Evolutionary conservation across 2,888 invertebrate species (phyloP), one percentile per base, ranked within the genome.

Genomic region (Phaedon cochleariae): DNA sequence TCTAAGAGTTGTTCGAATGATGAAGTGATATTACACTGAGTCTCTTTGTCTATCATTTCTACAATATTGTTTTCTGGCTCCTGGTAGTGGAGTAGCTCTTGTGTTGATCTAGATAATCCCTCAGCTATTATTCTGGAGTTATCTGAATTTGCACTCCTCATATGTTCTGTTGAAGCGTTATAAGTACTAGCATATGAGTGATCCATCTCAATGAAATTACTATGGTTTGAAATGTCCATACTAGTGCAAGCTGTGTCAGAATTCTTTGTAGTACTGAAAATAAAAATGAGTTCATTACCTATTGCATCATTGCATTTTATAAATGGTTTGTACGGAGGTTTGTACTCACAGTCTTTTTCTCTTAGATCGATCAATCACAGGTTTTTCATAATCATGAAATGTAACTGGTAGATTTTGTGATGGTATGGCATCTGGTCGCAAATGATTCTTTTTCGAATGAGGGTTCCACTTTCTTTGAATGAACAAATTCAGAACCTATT

Each of bases 391-490:
- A 12, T 49, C 21, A 15, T 49, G 59, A 1, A 22, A 41, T 37
- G 49, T 49, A 49, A 59, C 10, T 15, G 59, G 59, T 59, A 59
- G 12, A 18, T 49, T 59, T 59, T 49, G 17, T 34, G 59, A 49
- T 12, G 59, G 31, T 49, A 49, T 49, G 2, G 34, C 59, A 59
- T 59, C 49, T 49, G 49, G 59, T 59, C 49, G 29, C 49, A 49
- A 59, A 49, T 37, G 37, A 49, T 59, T 12, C 2, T 29, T 22
- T 59, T 49, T 59, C 4, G 49, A 34, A 59, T 59, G 20, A 21
- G 21, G 48, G 37, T 59, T 59, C 31, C 49, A 59, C 37, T 59
- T 59, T 0, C 59, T 49, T 59, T 49, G 15, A 51, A 59, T 49
- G 49, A 26, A 26, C 26, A 26, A 26, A 26, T 26, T 26, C 26